Evolutionary conservation across 2,888 invertebrate species (phyloP), one percentile per base, ranked within the genome.

Genomic region (Diaprepes abbreviatus): DNA sequence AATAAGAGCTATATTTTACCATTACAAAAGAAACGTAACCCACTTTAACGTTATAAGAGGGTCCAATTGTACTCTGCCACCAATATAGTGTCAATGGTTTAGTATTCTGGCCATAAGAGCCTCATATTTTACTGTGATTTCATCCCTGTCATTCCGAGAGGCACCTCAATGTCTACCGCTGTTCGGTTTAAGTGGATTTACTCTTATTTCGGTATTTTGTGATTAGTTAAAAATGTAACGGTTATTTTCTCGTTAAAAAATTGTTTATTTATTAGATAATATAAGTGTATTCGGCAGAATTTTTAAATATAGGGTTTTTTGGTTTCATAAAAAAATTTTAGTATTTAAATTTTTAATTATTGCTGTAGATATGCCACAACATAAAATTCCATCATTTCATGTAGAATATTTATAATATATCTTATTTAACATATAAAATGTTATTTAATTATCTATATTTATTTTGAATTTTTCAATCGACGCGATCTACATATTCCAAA

Each of bases 1-100:
- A 55, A 63, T 21, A 50, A 58, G 64, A 64, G 45, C 52, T 9
- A 58, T 64, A 71, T 58, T 70, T 70, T 72, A 45, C 19, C 64
- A 65, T 65, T 10, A 65, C 55, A 65, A 65, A 40, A 45, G 55
- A 45, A 43, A 33, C 64, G 45, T 57, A 55, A 55, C 57, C 64
- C 64, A 55, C 64, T 65, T 55, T 55, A 43, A 65, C 12, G 14
- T 31, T 33, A 55, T 19, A 40, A 54, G 40, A 33, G 36, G 21
- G 1, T 14, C 24, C 57, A 38, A 57, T 57, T 57, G 57, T 57
- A 57, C 21, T 55, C 19, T 57, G 57, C 38, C 24, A 38, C 21
- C 38, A 57, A 57, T 57, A 38, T 57, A 57, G 24, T 57, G 57
- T 38, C 36, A 24, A 57, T 19, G 38, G 48, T 50, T 28, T 28